A percentile compares a stretch with the other conserved stretches of the same genome.
phyloP scores from a whole-genome alignment of 2,888 invertebrate species.

The Troides aeacus region DNA sequence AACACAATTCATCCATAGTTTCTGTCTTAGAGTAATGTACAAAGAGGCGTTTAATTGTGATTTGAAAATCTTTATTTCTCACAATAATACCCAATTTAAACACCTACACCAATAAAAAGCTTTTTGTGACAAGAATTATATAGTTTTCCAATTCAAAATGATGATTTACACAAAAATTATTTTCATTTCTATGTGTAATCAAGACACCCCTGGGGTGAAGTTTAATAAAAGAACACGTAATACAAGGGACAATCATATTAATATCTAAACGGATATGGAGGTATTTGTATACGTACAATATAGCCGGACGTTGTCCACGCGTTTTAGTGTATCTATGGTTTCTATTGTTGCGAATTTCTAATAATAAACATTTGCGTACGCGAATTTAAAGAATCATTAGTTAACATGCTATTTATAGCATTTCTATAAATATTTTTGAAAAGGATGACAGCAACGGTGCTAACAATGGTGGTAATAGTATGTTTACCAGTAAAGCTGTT shows the following conservation, averaged over 20 bases:
- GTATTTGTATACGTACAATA: conserved; percentile 25
- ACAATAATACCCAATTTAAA: too few relatives aligned
- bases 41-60: too few relatives aligned
- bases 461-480: not conserved
- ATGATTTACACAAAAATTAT: conserved; percentile 6
- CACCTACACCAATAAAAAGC: too few relatives aligned
- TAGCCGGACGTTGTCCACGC: conserved; percentile 42
- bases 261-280: conserved; percentile 42
- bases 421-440: not conserved
- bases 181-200: conserved; percentile 56
- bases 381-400: not conserved
- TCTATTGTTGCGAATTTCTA: conserved; percentile 41
- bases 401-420: not conserved
- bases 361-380: conserved; percentile 37
- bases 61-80: too few relatives aligned
- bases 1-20: too few relatives aligned
- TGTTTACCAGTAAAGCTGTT: not conserved
- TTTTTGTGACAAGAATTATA: not conserved
- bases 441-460: not conserved
- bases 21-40: too few relatives aligned
- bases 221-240: conserved; percentile 43
- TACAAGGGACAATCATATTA: conserved; percentile 50
- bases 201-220: conserved; percentile 57
- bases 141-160: not conserved
- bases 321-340: conserved; percentile 42